Percentiles rank a stretch among this genome's conserved stretches.
phyloP scores from a whole-genome alignment of 2,113 vertebrate species.

The Struthidea cinerea region DNA sequence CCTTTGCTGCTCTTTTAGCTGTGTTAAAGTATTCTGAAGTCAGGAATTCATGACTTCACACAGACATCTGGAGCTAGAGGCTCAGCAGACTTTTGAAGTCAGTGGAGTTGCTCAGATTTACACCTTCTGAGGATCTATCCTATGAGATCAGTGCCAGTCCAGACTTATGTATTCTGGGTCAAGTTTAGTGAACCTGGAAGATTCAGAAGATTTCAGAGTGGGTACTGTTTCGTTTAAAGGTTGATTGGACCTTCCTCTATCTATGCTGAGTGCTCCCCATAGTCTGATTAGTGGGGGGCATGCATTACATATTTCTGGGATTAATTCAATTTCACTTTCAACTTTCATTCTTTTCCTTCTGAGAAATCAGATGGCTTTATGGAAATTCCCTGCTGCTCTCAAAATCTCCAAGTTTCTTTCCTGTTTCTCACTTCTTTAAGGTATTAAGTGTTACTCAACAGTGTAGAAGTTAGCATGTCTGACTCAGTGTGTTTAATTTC shows the following conservation, averaged over 20 bases:
- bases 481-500: slow-evolving; percentile 12
- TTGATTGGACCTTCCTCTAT: neutral
- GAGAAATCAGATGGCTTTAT: slow-evolving; percentile 32
- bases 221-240: neutral
- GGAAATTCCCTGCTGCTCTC: slow-evolving; percentile 18
- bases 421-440: slow-evolving; percentile 43
- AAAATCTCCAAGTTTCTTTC: slow-evolving; percentile 35
- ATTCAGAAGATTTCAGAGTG: neutral
- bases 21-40: neutral
- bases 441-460: slow-evolving; percentile 15
- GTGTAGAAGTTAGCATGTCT: neutral
- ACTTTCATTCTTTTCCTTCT: slow-evolving; percentile 13
- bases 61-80: neutral
- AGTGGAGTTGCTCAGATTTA: slow-evolving; percentile 16
- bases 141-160: slow-evolving; percentile 11
- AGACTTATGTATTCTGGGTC: neutral
- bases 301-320: neutral
- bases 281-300: neutral
- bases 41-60: neutral
- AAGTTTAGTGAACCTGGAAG: slow-evolving; percentile 7
- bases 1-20: neutral
- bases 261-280: neutral
- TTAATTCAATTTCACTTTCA: slow-evolving; percentile 32
- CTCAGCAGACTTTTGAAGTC: neutral
- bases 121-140: slow-evolving; percentile 7